Percentiles rank a stretch among this genome's conserved stretches.
phyloP scores from a whole-genome alignment of 2,797 vertebrate genomes.

The Fundulus diaphanus region DNA sequence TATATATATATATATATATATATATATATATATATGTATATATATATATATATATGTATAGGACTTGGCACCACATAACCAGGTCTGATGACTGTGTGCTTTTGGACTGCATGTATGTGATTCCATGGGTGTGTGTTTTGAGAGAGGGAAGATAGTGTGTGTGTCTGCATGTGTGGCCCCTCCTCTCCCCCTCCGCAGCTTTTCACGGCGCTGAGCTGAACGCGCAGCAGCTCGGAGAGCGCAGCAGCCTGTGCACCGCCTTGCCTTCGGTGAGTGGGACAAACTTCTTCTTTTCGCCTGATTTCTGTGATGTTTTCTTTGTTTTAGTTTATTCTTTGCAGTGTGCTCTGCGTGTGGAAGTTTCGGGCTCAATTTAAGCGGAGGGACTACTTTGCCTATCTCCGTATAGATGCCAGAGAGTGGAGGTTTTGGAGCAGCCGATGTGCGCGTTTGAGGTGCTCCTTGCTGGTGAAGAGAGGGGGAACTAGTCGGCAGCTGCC shows the following conservation, averaged over 20 bases:
- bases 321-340: not conserved
- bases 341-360: not conserved
- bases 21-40: no score
- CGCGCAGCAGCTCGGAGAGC: constrained; percentile 69
- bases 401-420: constrained; percentile 67
- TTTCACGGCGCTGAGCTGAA: constrained; percentile 58
- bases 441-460: constrained; percentile 73
- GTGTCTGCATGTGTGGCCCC: constrained; percentile 54
- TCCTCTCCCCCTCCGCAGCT: constrained; percentile 54
- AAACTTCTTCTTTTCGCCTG: constrained; percentile 17
- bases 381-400: constrained; percentile 52
- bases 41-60: no score
- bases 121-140: constrained; percentile 65
- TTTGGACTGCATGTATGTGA: not conserved
- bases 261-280: constrained; percentile 75
- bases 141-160: no score
- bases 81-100: not conserved
- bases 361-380: not conserved
- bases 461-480: constrained; percentile 67
- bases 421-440: constrained; percentile 63
- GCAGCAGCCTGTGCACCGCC: constrained; percentile 69
- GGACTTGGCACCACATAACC: not conserved
- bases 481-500: constrained; percentile 55
- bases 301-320: not conserved
- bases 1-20: no score